Percentiles rank a stretch among this genome's conserved stretches.
phyloP scores from a whole-genome alignment of 2,888 invertebrate genomes.

The Gnatocerus cornutus region DNA sequence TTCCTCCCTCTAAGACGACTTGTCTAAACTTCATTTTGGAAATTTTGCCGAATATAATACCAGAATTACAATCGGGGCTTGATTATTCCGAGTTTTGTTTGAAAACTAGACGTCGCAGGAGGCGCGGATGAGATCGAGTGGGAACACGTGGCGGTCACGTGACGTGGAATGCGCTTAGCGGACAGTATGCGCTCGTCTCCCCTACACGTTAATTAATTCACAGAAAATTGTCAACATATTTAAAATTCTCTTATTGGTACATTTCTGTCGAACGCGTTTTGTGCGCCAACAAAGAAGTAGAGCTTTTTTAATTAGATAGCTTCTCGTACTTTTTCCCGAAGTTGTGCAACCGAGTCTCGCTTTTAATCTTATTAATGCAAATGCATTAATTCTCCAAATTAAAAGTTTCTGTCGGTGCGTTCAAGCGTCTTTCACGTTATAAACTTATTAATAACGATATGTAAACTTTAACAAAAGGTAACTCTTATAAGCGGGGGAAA shows the following conservation, averaged over 20 bases:
- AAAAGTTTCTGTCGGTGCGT: slow-evolving; percentile 31
- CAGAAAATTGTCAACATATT: too few species aligned
- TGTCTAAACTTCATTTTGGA: slow-evolving; percentile 48
- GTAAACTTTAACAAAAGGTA: slow-evolving; percentile 53
- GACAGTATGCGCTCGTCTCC: background rate
- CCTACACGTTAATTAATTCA: slow-evolving; percentile 10
- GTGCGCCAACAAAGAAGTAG: slow-evolving; percentile 11
- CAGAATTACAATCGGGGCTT: slow-evolving; percentile 43
- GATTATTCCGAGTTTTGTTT: slow-evolving; percentile 38
- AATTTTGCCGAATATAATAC: slow-evolving; percentile 42
- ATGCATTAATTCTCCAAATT: slow-evolving; percentile 43
- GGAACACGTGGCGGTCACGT: slow-evolving; percentile 36
- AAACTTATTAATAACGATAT: slow-evolving; percentile 53
- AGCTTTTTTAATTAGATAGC: slow-evolving; percentile 36
- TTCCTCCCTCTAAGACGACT: slow-evolving; percentile 42
- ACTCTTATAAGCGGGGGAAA: slow-evolving; percentile 36
- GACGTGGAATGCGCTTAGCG: background rate
- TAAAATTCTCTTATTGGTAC: too few species aligned
- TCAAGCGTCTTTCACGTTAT: slow-evolving; percentile 24
- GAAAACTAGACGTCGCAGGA: slow-evolving; percentile 20
- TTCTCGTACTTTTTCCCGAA: slow-evolving; percentile 26
- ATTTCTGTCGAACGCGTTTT: background rate
- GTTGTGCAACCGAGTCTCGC: slow-evolving; percentile 21
- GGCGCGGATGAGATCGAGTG: slow-evolving; percentile 21
- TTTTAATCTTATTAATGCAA: slow-evolving; percentile 48